Base-by-base conservation (phyloP, 2,113 vertebrate species). In the Cygnus buccinator region DNA sequence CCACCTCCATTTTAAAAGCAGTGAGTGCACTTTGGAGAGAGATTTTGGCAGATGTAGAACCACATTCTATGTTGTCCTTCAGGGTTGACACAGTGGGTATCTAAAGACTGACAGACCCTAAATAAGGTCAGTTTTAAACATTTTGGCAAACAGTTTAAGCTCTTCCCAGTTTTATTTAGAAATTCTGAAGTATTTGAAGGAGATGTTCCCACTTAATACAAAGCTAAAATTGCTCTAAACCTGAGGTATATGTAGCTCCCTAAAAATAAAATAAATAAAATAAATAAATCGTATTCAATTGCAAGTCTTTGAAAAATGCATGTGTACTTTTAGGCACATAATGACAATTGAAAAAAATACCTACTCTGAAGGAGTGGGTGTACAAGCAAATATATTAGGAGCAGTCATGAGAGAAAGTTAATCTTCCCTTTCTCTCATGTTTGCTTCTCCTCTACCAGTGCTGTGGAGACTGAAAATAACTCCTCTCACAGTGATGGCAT, bases 401-500 rank as follows among this genome's bases (percentile, higher is more conserved):
- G 19, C 37, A 73, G 54, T 21, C 48, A 76, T 68, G 63, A 82
- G 31, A 89, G 92, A 80, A 93, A 79, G 28, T 70, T 67, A 62
- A 35, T 35, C 50, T 89, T 86, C 41, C 33, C 28, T 84, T 87
- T 63, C 66, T 73, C 33, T 74, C 44, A 59, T 83, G 31, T 35
- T 35, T 55, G 75, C 8, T 73, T 84, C 41, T 92, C 19, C 21
- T 80, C 68, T 92, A 82, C 81, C 0, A 3, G 50, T 89, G 63
- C 48, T 75, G 44, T 15, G 71, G 71, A 87, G 58, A 37, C 54
- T 93, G 89, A 94, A 96, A 96, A 94, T 95, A 96, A 59, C 84
- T 89, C 41, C 23, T 15, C 21, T 94, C 26, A 66, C 26, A 31
- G 33, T 94, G 91, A 91, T 85, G 77, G 95, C 94, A 93, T 89